These are phyloP conservation scores for Steinernema scapterisci DNA, from an alignment of 2,888 invertebrate species.

Conservation along the genomic window DNA sequence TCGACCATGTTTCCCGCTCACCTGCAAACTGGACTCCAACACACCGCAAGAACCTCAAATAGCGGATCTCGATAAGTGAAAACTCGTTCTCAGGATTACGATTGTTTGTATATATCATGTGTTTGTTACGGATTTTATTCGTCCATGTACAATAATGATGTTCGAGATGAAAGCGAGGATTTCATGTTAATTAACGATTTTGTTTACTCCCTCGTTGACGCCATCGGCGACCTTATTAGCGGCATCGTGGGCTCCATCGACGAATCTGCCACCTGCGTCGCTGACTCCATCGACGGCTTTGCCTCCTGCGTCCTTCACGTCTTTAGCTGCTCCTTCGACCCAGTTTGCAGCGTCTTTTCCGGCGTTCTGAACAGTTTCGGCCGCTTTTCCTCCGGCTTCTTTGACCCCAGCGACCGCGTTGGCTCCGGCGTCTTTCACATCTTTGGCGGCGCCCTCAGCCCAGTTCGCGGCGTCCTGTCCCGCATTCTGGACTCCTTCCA, in stretches of 20 bases:
- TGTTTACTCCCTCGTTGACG: constrained; percentile 18
- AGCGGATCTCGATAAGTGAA: not conserved
- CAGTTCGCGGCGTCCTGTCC: not conserved
- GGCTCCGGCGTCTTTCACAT: not conserved
- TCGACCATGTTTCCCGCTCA: not conserved
- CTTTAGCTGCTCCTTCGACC: not conserved
- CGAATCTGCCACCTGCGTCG: not conserved
- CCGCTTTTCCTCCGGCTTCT: not conserved
- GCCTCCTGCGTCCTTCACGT: not conserved
- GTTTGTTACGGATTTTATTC: not conserved
- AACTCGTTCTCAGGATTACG: not conserved
- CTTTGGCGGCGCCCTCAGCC: not conserved
- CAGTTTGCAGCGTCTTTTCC: constrained; percentile 7
- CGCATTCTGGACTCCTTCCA: not conserved
- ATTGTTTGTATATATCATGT: not conserved
- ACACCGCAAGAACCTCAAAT: not conserved
- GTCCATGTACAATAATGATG: not conserved
- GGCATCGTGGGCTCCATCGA: not conserved
- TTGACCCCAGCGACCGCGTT: no score
- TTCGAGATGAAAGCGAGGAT: not conserved
- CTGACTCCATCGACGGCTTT: not conserved
- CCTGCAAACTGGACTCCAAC: not conserved
- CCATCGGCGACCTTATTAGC: constrained; percentile 18
- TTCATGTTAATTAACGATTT: constrained; percentile 1
- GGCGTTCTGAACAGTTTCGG: not conserved